Base-by-base conservation (phyloP, 2,797 vertebrate genomes). In the Silurus lanzhouensis region DNA sequence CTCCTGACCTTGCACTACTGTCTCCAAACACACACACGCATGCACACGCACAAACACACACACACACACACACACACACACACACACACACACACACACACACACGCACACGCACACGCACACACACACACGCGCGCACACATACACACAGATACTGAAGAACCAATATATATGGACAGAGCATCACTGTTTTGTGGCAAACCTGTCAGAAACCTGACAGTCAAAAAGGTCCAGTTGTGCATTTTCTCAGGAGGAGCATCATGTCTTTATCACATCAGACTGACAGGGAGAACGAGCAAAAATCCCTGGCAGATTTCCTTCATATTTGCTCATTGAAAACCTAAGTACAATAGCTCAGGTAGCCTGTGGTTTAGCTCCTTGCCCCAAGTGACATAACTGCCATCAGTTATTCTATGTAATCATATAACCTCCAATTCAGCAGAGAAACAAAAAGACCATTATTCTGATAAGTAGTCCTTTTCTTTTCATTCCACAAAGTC, bases 171-270 rank as follows among this genome's bases (percentile, higher is more conserved):
- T 71, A 83, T 72, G 77, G 85, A 31, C 86, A 84, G 77, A 86
- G 83, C 77, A 58, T 71, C 83, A 86, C 79, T 88, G 80, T 76
- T 85, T 79, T 46, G 57, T 63, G 77, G 77, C 60, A 13, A 79
- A 79, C 71, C 83, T 88, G 87, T 88, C 89, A 88, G 82, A 83
- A 88, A 82, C 27, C 76, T 89, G 89, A 89, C 86, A 87, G 82
- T 82, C 81, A 89, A 88, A 84, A 71, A 79, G 78, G 89, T 83
- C 87, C 80, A 63, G 71, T 75, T 71, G 82, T 76, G 77, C 25
- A 44, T 85, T 89, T 88, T 82, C 87, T 87, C 87, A 64, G 63
- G 83, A 89, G 87, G 77, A n/a, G 38, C 79, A 67, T 87, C 86
- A 82, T 76, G 83, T 91, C 87, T 85, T 90, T 75, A 72, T 84